Conservation (phyloP, 1,140 invertebrate species). For the Pygmarrhopalites habei region DNA sequence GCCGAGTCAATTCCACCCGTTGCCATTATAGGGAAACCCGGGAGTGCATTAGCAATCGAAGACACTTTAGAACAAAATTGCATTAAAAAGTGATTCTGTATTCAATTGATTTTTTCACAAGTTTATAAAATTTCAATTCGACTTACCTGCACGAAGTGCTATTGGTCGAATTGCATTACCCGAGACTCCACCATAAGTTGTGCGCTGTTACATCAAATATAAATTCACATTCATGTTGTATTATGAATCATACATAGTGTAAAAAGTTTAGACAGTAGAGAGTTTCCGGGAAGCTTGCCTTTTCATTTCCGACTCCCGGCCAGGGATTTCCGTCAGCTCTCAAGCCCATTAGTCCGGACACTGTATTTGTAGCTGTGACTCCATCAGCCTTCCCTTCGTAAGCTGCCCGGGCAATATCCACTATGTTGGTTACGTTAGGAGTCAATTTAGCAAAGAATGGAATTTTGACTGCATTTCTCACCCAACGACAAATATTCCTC, state of each 20-base stretch:
- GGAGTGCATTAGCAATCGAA: slow-evolving; percentile 69
- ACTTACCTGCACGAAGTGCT: slow-evolving; percentile 75
- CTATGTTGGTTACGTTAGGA: slow-evolving; percentile 93
- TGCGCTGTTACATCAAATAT: no score
- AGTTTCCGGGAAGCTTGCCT: no score
- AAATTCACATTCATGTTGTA: no score
- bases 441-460: slow-evolving; percentile 98
- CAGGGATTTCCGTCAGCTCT: slow-evolving; percentile 72
- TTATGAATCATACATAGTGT: no score
- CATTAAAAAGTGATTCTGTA: no score
- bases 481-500: slow-evolving; percentile 83
- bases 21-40: slow-evolving; percentile 85
- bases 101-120: no score
- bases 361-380: slow-evolving; percentile 95
- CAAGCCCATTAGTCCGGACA: slow-evolving; percentile 85
- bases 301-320: slow-evolving; percentile 76
- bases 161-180: slow-evolving; percentile 93
- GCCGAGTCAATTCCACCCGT: slow-evolving; percentile 96
- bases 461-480: slow-evolving; percentile 73
- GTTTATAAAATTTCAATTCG: no score
- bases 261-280: no score
- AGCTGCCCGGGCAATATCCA: slow-evolving; percentile 79
- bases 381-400: slow-evolving; percentile 84
- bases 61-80: no score
- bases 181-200: slow-evolving; percentile 93